Evolutionary conservation across 1,140 invertebrate species (phyloP), one percentile per base, ranked within the genome.

Genomic region (Lasaia peninsularis): DNA sequence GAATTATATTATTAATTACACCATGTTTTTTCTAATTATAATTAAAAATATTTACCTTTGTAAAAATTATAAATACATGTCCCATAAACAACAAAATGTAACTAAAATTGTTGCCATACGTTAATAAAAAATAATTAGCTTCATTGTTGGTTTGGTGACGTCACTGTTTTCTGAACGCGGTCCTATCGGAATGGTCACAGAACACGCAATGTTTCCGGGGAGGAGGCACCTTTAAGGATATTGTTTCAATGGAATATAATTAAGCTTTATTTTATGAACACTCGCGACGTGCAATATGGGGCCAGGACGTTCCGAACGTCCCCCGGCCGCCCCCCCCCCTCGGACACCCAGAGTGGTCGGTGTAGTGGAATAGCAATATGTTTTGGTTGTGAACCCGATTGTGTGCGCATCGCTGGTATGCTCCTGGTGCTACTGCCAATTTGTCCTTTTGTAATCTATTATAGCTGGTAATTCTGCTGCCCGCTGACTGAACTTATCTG

Each of bases 281-380:
- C 58, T 52, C 53, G 58, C 64, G 50, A 58, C 55, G 63, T 63
- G 67, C 59, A 62, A 62, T 65, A 65, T 48, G 60, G 56, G 64
- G 34, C 11, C 21, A 20, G 21, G 34, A 28, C 31, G 16, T 53
- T 60, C 56, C 44, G 56, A 44, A 52, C 35, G 58, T 53, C 44
- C 40, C 51, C 60, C 44, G 51, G 40, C 49, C 48, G 52, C 57
- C 35, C 14, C 31, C 16, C 48, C 31, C 18, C 69, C 63, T 71
- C 65, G 57, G 64, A 67, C 70, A 71, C 71, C 71, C 81, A 78
- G 69, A 75, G 78, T 84, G 84, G 80, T 73, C 67, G 64, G 59
- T 44, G 75, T 87, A 87, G 85, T 86, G 37, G 32, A 24, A 32
- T 18, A 40, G 51, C 31, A 53, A 32, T 33, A 58, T 48, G 24